phyloP scores from a whole-genome alignment of 2,888 invertebrate genomes.

The Drosophila suboccidentalis region DNA sequence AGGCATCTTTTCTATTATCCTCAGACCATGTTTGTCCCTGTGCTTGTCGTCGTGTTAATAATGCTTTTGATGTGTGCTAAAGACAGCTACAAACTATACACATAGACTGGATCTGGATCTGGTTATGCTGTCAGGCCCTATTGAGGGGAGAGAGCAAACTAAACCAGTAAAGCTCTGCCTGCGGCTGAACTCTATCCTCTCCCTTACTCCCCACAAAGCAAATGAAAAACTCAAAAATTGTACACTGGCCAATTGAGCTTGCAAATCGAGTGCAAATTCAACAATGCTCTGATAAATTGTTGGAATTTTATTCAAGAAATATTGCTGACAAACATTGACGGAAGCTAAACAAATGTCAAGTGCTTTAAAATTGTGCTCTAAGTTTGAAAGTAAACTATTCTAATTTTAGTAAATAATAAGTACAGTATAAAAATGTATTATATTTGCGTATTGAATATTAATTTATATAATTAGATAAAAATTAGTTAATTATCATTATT shows the following conservation, averaged over 20 bases:
- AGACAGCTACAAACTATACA: conserved; percentile 73
- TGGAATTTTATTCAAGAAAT: conserved; percentile 1
- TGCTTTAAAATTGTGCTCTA: not conserved
- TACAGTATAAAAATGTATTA: too few relatives aligned
- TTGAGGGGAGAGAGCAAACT: not conserved
- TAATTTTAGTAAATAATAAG: too few relatives aligned
- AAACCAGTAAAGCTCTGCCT: conserved; percentile 31
- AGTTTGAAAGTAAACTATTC: not conserved
- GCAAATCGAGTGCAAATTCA: conserved; percentile 43
- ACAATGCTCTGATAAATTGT: conserved; percentile 22
- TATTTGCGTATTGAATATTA: too few relatives aligned
- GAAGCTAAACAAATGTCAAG: not conserved
- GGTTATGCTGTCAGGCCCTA: not conserved
- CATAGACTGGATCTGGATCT: conserved; percentile 21
- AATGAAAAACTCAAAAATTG: conserved; percentile 45
- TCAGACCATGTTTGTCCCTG: conserved; percentile 52
- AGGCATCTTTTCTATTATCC: conserved; percentile 73
- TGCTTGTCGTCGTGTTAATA: conserved; percentile 74
- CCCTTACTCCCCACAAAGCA: conserved; percentile 27
- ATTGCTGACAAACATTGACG: not conserved
- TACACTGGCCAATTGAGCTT: conserved; percentile 43
- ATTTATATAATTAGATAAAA: too few relatives aligned
- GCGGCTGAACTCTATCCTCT: conserved; percentile 20
- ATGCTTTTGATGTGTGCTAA: conserved; percentile 81
- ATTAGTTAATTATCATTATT: too few relatives aligned